Base-by-base conservation (phyloP, 2,888 invertebrate genomes). In the Melieria crassipennis region DNA sequence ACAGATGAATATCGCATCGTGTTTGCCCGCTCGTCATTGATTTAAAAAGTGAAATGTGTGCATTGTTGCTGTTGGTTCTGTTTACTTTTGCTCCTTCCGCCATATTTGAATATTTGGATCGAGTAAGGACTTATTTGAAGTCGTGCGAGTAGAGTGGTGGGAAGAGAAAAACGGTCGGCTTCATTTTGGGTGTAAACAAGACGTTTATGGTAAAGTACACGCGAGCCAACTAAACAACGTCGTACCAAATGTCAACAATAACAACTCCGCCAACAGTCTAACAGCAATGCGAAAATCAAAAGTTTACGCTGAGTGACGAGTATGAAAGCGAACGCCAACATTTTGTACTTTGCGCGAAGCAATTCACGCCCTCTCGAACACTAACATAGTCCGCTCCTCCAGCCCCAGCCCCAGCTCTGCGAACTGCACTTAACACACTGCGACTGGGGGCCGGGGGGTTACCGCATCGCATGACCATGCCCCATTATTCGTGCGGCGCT, bases 401-500 rank as follows among this genome's bases (percentile, higher is more conserved):
- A 58, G 43, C 58, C 42, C 58, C 43, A 48, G 45, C 66, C 47
- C 45, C 13, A 67, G 60, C 60, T 67, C 5, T 42, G 11, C 43
- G 30, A 50, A 50, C 60, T 67, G 16, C 67, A 45, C 58, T 48
- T 67, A 50, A 43, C 50, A 16, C 50, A 7, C 13, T 52, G 52
- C 52, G 13, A n/a, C 13, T 9, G 52, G 5, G 5, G 9, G 13
- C 5, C 52, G 13, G n/a, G 52, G 52, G 30, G 58, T 58, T 30
- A 4, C 16, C 30, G 10, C 47, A 57, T 69, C n/a, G 68, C 69
- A 69, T 69, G 69, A 46, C 63, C 69, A 69, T 69, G 69, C 63
- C 62, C 57, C 63, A 69, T 69, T 64, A 64, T 46, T 13, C 30
- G 42, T 64, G 48, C 61, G 61, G 46, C 30, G 30, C 30, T 55